A percentile compares a stretch with the other conserved stretches of the same genome.
These are phyloP conservation scores for Helogale parvula DNA, from an alignment of 2,113 vertebrate species.

Conservation along the genomic window DNA sequence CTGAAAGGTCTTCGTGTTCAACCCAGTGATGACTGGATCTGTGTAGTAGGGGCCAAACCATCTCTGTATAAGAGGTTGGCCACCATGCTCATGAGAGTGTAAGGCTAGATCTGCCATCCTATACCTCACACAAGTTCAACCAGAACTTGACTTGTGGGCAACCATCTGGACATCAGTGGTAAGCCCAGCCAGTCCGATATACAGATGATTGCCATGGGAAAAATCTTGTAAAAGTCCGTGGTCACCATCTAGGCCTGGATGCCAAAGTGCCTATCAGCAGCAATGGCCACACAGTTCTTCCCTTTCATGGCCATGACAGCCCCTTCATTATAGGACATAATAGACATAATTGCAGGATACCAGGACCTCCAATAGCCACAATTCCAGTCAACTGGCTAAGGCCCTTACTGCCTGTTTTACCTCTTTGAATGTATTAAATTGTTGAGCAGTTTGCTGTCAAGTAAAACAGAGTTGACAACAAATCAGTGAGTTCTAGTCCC, in stretches of 20 bases:
- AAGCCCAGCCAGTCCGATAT: conserved; percentile 94
- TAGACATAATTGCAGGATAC: conserved; percentile 84
- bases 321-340: conserved; percentile 98
- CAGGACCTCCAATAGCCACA: not conserved
- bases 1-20: conserved; percentile 93
- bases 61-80: conserved; percentile 95
- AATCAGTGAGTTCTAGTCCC: not conserved
- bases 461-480: not conserved
- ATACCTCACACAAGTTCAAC: conserved; percentile 96
- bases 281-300: conserved; percentile 95
- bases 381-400: not conserved
- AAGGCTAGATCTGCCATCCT: conserved; percentile 97
- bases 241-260: conserved; percentile 96
- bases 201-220: conserved; percentile 95
- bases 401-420: not conserved
- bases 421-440: not conserved
- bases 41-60: conserved; percentile 98
- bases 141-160: conserved; percentile 95
- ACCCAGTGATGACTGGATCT: conserved; percentile 95
- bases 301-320: conserved; percentile 98
- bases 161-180: conserved; percentile 98
- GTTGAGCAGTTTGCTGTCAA: not conserved
- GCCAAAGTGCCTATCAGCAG: conserved; percentile 93
- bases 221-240: conserved; percentile 97
- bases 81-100: conserved; percentile 99